phyloP scores from a whole-genome alignment of 2,797 vertebrate genomes.

The Ctenopoma kingsleyae region DNA sequence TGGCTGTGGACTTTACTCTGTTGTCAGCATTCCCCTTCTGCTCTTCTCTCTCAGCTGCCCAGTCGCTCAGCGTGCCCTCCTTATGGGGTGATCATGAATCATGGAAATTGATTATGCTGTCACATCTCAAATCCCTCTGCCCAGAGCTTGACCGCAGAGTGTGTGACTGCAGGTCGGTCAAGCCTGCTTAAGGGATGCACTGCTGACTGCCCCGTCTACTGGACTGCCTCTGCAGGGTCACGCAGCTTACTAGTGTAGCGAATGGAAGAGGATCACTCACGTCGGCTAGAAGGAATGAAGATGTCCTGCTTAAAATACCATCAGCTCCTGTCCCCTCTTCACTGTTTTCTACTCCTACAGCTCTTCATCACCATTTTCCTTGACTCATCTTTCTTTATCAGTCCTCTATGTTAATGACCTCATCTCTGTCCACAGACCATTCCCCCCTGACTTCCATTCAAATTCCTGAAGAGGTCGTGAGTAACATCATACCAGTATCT shows the following conservation, averaged over 20 bases:
- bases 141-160: constrained; percentile 78
- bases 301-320: constrained; percentile 78
- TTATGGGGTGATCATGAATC: constrained; percentile 79
- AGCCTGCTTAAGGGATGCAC: constrained; percentile 82
- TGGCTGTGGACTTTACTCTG: constrained; percentile 53
- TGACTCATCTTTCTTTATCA: constrained; percentile 77
- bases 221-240: constrained; percentile 72
- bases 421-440: constrained; percentile 42
- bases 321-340: constrained; percentile 17
- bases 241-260: constrained; percentile 65
- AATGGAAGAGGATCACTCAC: constrained; percentile 80
- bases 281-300: constrained; percentile 81
- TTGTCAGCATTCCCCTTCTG: constrained; percentile 76
- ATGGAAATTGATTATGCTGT: constrained; percentile 85
- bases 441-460: constrained; percentile 49
- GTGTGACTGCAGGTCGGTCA: constrained; percentile 84
- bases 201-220: constrained; percentile 59
- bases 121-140: constrained; percentile 80
- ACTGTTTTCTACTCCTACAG: constrained; percentile 46
- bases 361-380: constrained; percentile 63
- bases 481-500: constrained; percentile 54
- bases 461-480: constrained; percentile 60
- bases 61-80: constrained; percentile 66
- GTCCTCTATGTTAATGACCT: constrained; percentile 62
- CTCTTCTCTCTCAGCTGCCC: constrained; percentile 77